Percentiles rank a stretch among this genome's conserved stretches.
These are phyloP conservation scores for Staurois parvus DNA, from an alignment of 2,797 vertebrate genomes.

Conservation along the genomic window DNA sequence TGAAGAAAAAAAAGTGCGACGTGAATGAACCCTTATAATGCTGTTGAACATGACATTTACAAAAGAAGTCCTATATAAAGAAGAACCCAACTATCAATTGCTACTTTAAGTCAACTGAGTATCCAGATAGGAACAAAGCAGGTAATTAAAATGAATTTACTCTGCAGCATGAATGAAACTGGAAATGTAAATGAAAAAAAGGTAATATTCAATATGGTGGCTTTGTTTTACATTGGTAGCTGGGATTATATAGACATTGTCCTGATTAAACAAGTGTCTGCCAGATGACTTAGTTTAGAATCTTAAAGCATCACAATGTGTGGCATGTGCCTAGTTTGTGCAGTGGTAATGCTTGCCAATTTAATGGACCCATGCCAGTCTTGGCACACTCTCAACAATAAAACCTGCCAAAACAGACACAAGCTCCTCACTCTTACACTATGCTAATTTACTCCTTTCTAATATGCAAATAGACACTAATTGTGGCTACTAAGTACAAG, in stretches of 20 bases:
- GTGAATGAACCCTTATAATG: not conserved
- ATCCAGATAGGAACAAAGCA: not conserved
- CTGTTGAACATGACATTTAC: not conserved
- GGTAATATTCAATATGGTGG: not conserved
- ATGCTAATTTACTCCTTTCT: slow-evolving; percentile 94
- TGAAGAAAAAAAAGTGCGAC: not conserved
- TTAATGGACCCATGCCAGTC: slow-evolving; percentile 66
- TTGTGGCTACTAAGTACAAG: slow-evolving; percentile 94
- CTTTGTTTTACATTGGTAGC: not conserved
- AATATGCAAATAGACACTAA: slow-evolving; percentile 94
- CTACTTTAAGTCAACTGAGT: not conserved
- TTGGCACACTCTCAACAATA: slow-evolving; percentile 63
- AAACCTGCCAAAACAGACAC: slow-evolving; percentile 81
- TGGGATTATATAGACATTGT: not conserved
- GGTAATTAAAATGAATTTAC: not conserved
- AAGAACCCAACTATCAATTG: not conserved
- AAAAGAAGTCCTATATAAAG: not conserved
- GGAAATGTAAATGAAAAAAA: not conserved
- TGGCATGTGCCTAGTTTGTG: slow-evolving; percentile 27
- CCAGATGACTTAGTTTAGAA: not conserved
- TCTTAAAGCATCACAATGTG: not conserved
- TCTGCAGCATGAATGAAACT: not conserved
- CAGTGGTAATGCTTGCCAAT: slow-evolving; percentile 47
- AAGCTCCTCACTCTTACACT: slow-evolving; percentile 89
- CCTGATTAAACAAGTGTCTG: not conserved